Conservation (phyloP, 1,140 invertebrate genomes). For the Orussus abietinus region DNA sequence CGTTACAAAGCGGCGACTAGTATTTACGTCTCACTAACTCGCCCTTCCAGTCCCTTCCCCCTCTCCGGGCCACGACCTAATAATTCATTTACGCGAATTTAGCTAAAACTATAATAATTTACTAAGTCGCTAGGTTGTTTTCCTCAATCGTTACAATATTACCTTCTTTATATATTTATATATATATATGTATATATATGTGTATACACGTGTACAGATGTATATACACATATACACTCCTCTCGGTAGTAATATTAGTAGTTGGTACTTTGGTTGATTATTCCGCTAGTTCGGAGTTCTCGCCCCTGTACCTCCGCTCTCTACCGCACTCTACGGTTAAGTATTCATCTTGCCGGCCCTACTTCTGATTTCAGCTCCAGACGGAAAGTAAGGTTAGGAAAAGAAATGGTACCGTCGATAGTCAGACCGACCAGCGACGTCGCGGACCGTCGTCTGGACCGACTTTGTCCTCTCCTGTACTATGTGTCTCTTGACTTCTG, state of each 20-base stretch:
- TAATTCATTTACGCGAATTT: conserved; percentile 36
- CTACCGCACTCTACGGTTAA: conserved; percentile 14
- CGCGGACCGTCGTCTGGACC: too few relatives aligned
- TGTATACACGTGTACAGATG: conserved; percentile 15
- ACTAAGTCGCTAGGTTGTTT: conserved; percentile 39
- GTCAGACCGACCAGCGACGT: too few relatives aligned
- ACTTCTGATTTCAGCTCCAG: too few relatives aligned
- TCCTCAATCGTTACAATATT: conserved; percentile 36
- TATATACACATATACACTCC: conserved; percentile 10
- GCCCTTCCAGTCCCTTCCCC: conserved; percentile 1
- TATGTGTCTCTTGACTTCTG: too few relatives aligned
- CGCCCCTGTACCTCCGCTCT: conserved; percentile 36
- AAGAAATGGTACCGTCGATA: too few relatives aligned
- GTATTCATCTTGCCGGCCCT: neutral
- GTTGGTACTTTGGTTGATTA: conserved; percentile 45
- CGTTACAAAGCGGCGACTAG: conserved; percentile 16
- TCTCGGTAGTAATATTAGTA: conserved; percentile 26
- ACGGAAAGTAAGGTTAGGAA: too few relatives aligned
- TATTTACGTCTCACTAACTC: conserved; percentile 12
- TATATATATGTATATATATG: conserved; percentile 25
- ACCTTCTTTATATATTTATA: too few relatives aligned
- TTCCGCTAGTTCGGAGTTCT: conserved; percentile 39
- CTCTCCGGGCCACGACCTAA: conserved; percentile 12
- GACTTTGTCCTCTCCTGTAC: too few relatives aligned
- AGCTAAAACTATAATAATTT: conserved; percentile 46